A percentile compares a stretch with the other conserved stretches of the same genome.
These are phyloP conservation scores for Pandemis corylana DNA, from an alignment of 2,888 invertebrate genomes.

Conservation along the genomic window DNA sequence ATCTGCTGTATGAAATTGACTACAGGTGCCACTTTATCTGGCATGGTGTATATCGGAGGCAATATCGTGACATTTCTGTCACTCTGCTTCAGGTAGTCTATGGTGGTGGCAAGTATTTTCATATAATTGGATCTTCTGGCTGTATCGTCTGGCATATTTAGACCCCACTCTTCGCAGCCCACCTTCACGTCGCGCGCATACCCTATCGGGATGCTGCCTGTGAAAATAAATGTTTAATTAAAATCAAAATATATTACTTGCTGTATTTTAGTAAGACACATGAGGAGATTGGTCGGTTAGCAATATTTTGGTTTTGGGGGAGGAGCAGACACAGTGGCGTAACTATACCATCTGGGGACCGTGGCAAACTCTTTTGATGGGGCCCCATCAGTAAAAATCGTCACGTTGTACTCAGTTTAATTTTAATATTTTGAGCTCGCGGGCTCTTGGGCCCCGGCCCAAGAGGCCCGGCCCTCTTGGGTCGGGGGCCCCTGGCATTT, in stretches of 20 bases:
- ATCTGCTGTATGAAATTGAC: conserved; percentile 66
- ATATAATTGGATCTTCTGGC: conserved; percentile 54
- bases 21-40: conserved; percentile 62
- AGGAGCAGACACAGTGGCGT: too few species aligned
- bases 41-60: conserved; percentile 71
- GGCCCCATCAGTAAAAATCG: too few species aligned
- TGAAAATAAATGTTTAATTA: conserved; percentile 14
- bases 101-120: conserved; percentile 62
- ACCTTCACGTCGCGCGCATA: conserved; percentile 69
- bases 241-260: background rate
- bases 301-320: too few species aligned
- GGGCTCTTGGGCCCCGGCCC: too few species aligned
- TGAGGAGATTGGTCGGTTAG: too few species aligned
- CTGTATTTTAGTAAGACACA: too few species aligned
- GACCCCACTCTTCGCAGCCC: conserved; percentile 57
- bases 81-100: conserved; percentile 66
- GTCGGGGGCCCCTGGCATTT: too few species aligned
- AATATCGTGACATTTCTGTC: conserved; percentile 48
- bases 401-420: too few species aligned
- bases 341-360: too few species aligned
- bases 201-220: conserved; percentile 69
- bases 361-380: too few species aligned
- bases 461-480: too few species aligned
- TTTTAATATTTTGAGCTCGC: too few species aligned
- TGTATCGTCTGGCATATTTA: conserved; percentile 64